These are phyloP conservation scores for Cotesia typhae DNA, from an alignment of 1,140 invertebrate species.

Conservation along the genomic window DNA sequence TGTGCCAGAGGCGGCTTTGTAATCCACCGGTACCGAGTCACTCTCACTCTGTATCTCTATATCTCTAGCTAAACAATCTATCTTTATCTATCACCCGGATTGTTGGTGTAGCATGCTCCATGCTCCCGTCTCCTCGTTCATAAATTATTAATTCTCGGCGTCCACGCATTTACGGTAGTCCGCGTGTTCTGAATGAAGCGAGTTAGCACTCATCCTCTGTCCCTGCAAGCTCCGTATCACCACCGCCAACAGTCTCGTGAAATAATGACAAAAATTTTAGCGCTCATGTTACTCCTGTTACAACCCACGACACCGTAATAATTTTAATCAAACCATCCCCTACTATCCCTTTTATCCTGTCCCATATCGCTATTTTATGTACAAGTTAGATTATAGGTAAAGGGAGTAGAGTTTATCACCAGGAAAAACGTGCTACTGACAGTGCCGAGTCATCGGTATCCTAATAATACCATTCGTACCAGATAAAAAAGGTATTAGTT, in stretches of 20 bases:
- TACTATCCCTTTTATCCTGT: too few species aligned
- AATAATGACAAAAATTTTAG: constrained; percentile 5
- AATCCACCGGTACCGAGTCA: not conserved
- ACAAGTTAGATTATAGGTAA: too few species aligned
- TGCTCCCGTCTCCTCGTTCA: constrained; percentile 23
- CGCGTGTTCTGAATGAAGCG: constrained; percentile 32
- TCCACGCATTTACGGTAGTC: constrained; percentile 27
- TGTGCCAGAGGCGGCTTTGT: constrained; percentile 2
- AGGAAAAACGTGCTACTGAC: too few species aligned
- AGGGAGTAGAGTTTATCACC: too few species aligned
- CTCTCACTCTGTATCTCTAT: constrained; percentile 20
- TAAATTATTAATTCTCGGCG: constrained; percentile 37
- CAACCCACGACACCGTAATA: too few species aligned
- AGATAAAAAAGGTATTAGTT: not conserved
- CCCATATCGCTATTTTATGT: too few species aligned
- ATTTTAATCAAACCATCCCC: too few species aligned
- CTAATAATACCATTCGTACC: not conserved
- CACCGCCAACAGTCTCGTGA: not conserved
- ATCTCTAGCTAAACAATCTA: constrained; percentile 7
- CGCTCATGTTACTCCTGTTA: too few species aligned
- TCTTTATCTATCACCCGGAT: constrained; percentile 15
- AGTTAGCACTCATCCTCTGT: not conserved
- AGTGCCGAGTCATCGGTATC: too few species aligned
- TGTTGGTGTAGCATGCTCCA: constrained; percentile 6
- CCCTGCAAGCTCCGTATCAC: not conserved